phyloP scores from a whole-genome alignment of 2,797 vertebrate species.

The Anguilla megastoma region DNA sequence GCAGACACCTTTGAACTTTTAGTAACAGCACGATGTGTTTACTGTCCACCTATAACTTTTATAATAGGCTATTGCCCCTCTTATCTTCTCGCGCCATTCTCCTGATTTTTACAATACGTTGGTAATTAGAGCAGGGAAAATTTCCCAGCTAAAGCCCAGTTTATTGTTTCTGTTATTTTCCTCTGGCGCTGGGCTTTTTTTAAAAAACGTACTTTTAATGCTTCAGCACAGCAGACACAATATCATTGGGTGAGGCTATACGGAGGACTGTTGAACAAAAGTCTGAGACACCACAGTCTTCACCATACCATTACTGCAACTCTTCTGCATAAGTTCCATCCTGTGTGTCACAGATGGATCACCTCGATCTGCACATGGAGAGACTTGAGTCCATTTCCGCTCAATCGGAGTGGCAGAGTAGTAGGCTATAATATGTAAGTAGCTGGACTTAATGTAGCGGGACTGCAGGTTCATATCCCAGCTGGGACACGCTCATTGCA shows the following conservation, averaged over 20 bases:
- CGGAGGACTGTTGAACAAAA: background rate
- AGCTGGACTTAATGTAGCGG: background rate
- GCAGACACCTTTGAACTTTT: background rate
- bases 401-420: background rate
- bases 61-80: constrained; percentile 1
- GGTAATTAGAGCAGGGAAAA: background rate
- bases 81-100: background rate
- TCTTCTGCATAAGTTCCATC: background rate
- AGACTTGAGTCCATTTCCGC: background rate
- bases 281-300: background rate
- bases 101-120: background rate
- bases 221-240: background rate
- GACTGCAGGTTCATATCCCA: background rate
- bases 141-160: background rate
- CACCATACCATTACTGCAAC: background rate
- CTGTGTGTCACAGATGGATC: background rate
- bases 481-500: background rate
- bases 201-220: background rate
- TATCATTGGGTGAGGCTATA: background rate
- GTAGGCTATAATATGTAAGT: background rate
- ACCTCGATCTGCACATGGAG: background rate
- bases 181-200: background rate
- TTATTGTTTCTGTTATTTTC: background rate
- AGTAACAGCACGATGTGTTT: background rate
- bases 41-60: constrained; percentile 4